These are phyloP conservation scores for Epicampocera succincta DNA, from an alignment of 2,888 invertebrate genomes.

Conservation along the genomic window DNA sequence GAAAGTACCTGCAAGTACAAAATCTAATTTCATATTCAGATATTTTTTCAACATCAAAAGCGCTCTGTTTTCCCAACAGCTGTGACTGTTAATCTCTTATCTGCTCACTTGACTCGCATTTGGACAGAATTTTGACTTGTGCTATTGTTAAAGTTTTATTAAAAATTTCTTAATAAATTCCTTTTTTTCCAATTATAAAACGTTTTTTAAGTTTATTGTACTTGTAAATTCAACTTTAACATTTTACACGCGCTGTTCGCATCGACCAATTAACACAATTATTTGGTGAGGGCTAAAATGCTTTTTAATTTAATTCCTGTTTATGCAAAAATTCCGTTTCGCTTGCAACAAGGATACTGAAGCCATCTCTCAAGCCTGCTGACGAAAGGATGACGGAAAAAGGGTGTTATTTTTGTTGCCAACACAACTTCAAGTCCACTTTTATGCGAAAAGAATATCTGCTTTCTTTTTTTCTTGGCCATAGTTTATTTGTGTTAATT, in stretches of 20 bases:
- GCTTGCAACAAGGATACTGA: neutral
- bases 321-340: slow-evolving; percentile 26
- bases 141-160: neutral
- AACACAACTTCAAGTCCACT: slow-evolving; percentile 10
- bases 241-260: slow-evolving; percentile 27
- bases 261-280: slow-evolving; percentile 52
- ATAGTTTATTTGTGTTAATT: neutral
- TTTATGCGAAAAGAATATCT: slow-evolving; percentile 6
- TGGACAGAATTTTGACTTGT: neutral
- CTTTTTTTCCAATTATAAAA: neutral
- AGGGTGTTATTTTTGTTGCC: neutral
- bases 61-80: no score
- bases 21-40: no score
- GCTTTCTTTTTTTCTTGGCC: neutral
- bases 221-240: slow-evolving; percentile 19
- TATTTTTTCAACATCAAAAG: no score
- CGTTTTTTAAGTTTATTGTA: neutral
- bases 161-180: neutral
- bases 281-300: slow-evolving; percentile 49
- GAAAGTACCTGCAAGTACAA: no score
- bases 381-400: neutral
- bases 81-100: no score
- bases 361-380: neutral
- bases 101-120: no score
- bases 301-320: slow-evolving; percentile 47